phyloP scores from a whole-genome alignment of 2,797 vertebrate genomes.

The Ptychadena robeensis region DNA sequence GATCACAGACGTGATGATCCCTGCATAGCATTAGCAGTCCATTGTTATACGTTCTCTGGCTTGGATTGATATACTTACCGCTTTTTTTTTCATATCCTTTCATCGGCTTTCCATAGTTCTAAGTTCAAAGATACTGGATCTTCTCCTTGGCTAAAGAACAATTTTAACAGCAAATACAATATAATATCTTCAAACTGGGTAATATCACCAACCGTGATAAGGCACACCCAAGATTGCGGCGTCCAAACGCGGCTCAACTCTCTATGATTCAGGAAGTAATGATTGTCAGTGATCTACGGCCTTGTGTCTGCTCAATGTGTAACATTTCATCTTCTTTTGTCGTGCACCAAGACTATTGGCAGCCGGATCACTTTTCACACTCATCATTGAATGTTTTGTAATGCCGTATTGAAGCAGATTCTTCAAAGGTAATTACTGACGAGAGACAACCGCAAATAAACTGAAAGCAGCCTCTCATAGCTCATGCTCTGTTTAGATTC shows the following conservation, averaged over 20 bases:
- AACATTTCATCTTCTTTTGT: conserved; percentile 29
- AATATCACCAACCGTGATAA: conserved; percentile 21
- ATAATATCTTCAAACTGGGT: background rate
- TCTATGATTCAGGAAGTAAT: conserved; percentile 9
- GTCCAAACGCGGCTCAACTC: background rate
- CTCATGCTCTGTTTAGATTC: conserved; percentile 32
- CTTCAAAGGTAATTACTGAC: conserved; percentile 54
- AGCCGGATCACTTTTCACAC: conserved; percentile 52
- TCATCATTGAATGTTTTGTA: conserved; percentile 49
- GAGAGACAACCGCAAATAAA: conserved; percentile 37
- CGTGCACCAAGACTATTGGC: conserved; percentile 38
- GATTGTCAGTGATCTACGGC: conserved; percentile 1
- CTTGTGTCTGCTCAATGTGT: conserved; percentile 28
- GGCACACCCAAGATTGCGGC: background rate
- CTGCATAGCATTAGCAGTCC: background rate
- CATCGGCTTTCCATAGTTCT: background rate
- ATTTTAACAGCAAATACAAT: background rate
- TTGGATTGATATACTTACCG: background rate
- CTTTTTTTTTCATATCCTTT: background rate
- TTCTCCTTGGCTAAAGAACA: background rate
- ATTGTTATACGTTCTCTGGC: background rate
- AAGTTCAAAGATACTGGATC: background rate
- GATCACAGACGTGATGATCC: background rate
- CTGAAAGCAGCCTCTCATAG: conserved; percentile 28
- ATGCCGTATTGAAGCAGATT: conserved; percentile 36